A percentile compares a stretch with the other conserved stretches of the same genome.
These are phyloP conservation scores for Takifugu rubripes DNA, from an alignment of 2,797 vertebrate species.

Conservation along the genomic window DNA sequence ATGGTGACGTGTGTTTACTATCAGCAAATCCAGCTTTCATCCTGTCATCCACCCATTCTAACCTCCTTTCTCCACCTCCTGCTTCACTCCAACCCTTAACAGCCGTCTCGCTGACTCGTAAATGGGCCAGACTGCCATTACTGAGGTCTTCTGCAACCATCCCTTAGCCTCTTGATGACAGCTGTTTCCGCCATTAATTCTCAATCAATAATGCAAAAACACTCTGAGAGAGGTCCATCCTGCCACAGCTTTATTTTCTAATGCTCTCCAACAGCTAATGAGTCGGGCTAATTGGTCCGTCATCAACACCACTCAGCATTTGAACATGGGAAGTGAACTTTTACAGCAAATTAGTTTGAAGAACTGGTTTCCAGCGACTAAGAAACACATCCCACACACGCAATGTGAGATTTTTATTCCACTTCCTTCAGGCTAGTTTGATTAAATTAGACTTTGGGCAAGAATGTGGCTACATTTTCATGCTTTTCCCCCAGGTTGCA, in stretches of 20 bases:
- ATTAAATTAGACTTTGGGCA: too few species aligned
- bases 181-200: slow-evolving; percentile 73
- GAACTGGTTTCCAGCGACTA: slow-evolving; percentile 39
- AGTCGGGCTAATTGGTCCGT: slow-evolving; percentile 67
- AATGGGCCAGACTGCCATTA: slow-evolving; percentile 66
- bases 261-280: slow-evolving; percentile 68
- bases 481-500: too few species aligned
- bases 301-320: slow-evolving; percentile 61
- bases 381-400: background rate
- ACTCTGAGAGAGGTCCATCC: slow-evolving; percentile 62
- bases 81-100: slow-evolving; percentile 46
- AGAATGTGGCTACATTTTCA: background rate
- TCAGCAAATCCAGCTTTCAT: slow-evolving; percentile 9
- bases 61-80: slow-evolving; percentile 23
- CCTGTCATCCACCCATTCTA: slow-evolving; percentile 19
- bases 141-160: slow-evolving; percentile 62
- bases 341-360: slow-evolving; percentile 28
- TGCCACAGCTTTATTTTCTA: slow-evolving; percentile 65
- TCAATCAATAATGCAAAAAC: slow-evolving; percentile 73
- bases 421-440: too few species aligned
- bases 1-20: background rate
- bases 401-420: too few species aligned
- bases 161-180: slow-evolving; percentile 65
- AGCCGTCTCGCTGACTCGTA: slow-evolving; percentile 56
- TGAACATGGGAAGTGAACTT: slow-evolving; percentile 59